Base-by-base conservation (phyloP, 2,113 vertebrate species). In the Illadopsis cleaveri region DNA sequence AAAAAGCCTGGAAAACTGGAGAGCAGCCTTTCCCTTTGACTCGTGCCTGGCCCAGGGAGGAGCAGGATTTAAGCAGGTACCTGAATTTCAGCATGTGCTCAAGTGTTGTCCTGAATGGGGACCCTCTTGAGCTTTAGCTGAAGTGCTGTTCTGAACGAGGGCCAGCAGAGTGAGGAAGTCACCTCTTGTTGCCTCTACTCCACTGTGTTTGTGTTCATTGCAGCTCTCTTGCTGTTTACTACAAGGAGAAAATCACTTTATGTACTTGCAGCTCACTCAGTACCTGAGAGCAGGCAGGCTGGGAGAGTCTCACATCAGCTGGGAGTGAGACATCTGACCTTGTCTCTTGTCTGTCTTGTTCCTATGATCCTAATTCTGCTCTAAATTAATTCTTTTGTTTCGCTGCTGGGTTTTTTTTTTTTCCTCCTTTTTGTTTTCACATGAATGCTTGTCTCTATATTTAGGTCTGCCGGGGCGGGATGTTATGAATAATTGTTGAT, bases 381-480 rank as follows among this genome's bases (percentile, higher is more conserved):
- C 93, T 90, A 86, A 92, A 96, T 94, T 86, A 90, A 95, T 96
- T 93, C 88, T 92, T 97, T 96, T 96, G 96, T 96, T 93, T 95
- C 90, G 92, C 85, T 90, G 68, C 92, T 82, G 84, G 12, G 4
- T 0, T 7, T 12, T 45, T 71, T 88, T 25, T 27, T 8, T 28
- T 19, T 3, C 13, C 37, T 54, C 58, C 71, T 88, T 93, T 90
- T 95, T 96, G 94, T 96, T 96, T 93, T 92, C 25, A 1, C 88
- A 35, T 92, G 92, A 95, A 94, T 92, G 93, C 92, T 86, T n/a
- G 64, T 86, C 93, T 94, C 90, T 96, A 92, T 95, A 96, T 97
- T 96, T 96, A 96, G 92, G 53, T 81, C 93, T 94, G 90, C 92
- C 0, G 4, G 88, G 69, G 70, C 17, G 80, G 92, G 95, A 92